Conservation (phyloP, 92 coral and sea anemone genomes). For the Isaurus tuberculatus region DNA sequence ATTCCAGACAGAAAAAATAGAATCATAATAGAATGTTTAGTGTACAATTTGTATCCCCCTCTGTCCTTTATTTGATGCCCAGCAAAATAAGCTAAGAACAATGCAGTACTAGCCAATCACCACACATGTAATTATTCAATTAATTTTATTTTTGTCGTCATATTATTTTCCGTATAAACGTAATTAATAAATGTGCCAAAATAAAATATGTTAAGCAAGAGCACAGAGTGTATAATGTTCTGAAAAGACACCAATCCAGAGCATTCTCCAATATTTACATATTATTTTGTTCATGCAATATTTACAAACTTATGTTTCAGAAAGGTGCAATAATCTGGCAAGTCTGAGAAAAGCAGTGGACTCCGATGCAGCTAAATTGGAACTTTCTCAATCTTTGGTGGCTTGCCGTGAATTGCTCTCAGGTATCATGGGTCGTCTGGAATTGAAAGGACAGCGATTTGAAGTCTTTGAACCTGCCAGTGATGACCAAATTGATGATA, state of each 20-base stretch:
- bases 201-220: neutral
- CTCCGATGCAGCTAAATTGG: neutral
- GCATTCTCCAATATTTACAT: neutral
- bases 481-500: neutral
- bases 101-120: neutral
- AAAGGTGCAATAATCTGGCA: slow-evolving; percentile 10
- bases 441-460: neutral
- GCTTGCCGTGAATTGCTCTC: neutral
- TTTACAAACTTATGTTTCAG: neutral
- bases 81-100: neutral
- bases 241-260: neutral
- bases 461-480: neutral
- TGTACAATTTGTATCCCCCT: neutral
- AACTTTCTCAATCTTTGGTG: neutral
- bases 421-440: neutral
- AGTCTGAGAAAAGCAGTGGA: neutral
- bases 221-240: neutral
- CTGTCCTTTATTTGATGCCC: neutral
- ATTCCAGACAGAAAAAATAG: neutral
- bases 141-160: neutral
- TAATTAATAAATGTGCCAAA: neutral
- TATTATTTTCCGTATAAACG: neutral
- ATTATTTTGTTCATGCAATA: neutral
- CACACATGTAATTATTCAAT: neutral
- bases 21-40: neutral